Base-by-base conservation (phyloP, 2,888 invertebrate genomes). In the Athrips mouffetella region DNA sequence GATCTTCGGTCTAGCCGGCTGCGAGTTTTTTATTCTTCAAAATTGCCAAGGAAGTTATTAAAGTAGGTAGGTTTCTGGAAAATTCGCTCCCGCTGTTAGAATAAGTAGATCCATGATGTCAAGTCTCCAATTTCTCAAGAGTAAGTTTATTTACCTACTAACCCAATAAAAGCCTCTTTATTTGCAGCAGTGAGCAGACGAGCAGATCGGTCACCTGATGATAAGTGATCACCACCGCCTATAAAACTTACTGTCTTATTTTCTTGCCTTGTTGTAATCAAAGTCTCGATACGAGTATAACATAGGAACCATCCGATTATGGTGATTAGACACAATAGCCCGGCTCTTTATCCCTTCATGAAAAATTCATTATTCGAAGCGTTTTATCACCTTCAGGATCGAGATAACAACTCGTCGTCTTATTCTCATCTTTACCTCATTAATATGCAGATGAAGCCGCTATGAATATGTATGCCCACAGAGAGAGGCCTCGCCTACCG, bases 401-500 rank as follows among this genome's bases (percentile, higher is more conserved):
- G 35, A 51, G 54, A 63, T 63, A 65, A 62, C 50, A 66, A 57
- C 58, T 61, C 59, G 63, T 55, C 61, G 55, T 66, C 65, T 65
- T 67, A 61, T 65, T 67, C 60, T 63, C 67, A 67, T 70, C 67
- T 68, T 55, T 58, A 62, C 62, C 61, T 66, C 69, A 75, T 79
- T 75, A 76, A 73, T 76, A 80, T 82, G 77, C 62, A 80, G 73
- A 82, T 77, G 68, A 72, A 66, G 59, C 62, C 63, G 65, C 68
- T 73, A 71, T 80, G 77, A 81, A 81, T 80, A 81, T 78, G 73
- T 73, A 78, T 78, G 60, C 52, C 57, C 67, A 59, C 63, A 58
- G 69, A 79, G 76, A 76, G 79, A 79, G 72, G 74, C 76, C 76
- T 76, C 72, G 60, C 48, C 71, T 72, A 70, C 73, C 73, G 75